Evolutionary conservation across 2,888 invertebrate species (phyloP), one percentile per base, ranked within the genome.

Genomic region (Liopterus haemorrhoidalis): DNA sequence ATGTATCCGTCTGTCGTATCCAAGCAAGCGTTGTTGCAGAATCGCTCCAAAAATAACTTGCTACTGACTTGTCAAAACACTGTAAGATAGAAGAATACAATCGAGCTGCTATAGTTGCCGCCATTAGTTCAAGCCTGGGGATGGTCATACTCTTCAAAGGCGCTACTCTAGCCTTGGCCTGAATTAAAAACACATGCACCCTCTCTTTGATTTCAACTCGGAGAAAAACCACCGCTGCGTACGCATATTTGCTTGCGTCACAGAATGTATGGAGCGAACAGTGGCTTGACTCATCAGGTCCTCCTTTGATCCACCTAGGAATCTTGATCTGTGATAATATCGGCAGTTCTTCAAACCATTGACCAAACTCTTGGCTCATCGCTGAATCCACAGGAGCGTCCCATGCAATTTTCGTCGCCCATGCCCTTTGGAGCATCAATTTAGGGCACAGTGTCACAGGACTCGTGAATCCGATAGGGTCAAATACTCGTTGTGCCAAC

Each of bases 81-180:
- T 47, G 18, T n/a, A 41, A 25, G 6, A 45, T 39, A 6, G 57
- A 20, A 5, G 33, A 24, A 12, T 41, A 14, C 12, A 59, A 31
- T 37, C 59, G 33, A 2, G 52, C 54, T 15, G 52, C 57, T 18
- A 62, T 55, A 9, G 53, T 42, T n/a, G 56, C 56, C 5, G 52
- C 59, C 19, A 61, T 25, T 24, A 62, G 41, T 46, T 63, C 59
- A 9, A 64, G 40, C 11, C 60, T 40, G 2, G 60, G 59, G 16
- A 62, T 60, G 0, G 55, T 58, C 14, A 50, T 37, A 22, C 47
- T 50, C 33, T 55, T 52, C 2, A 50, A 14, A 1, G 58, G 56
- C 14, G 58, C 51, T 14, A 62, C 54, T 49, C 61, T 53, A n/a
- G 56, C 16, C 40, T 56, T 58, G 4, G 59, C 58, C 11, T 41